Evolutionary conservation across 64 coral and sea anemone species (phyloP).

Genomic region (Dendrophyllia cribrosa): DNA sequence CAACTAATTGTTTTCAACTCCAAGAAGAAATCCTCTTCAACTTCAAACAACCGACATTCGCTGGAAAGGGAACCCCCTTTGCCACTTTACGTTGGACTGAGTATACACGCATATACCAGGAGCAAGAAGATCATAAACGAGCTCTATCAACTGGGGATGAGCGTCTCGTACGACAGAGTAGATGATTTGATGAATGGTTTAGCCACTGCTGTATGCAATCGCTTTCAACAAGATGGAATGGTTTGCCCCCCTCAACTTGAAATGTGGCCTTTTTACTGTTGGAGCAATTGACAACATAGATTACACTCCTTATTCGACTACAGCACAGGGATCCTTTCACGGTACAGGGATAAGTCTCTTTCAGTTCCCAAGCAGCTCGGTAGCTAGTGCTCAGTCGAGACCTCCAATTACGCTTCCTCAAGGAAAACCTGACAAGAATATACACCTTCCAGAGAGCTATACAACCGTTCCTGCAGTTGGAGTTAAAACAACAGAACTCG

Average conservation of each 20-base stretch:
- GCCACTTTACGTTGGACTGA: not conserved
- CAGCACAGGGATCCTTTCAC: constrained; percentile 69
- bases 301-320: constrained; percentile 63
- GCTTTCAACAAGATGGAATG: constrained; percentile 47
- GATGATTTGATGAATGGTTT: constrained; percentile 51
- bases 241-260: constrained; percentile 42
- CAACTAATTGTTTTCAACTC: constrained; percentile 47
- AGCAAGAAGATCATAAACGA: not conserved
- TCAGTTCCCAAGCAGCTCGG: constrained; percentile 45
- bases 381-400: not conserved
- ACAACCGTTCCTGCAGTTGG: constrained; percentile 56
- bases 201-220: constrained; percentile 3
- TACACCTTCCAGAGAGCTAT: constrained; percentile 32
- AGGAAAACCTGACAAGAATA: not conserved
- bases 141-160: constrained; percentile 49
- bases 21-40: constrained; percentile 26
- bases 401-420: constrained; percentile 26
- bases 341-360: constrained; percentile 64
- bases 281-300: constrained; percentile 49
- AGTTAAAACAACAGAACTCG: constrained; percentile 44
- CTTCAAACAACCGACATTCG: not conserved
- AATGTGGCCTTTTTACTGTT: constrained; percentile 44
- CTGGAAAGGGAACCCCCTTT: not conserved
- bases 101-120: not conserved
- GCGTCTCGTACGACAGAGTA: constrained; percentile 24